phyloP scores from a whole-genome alignment of 2,888 invertebrate species.

The Eupeodes luniger region DNA sequence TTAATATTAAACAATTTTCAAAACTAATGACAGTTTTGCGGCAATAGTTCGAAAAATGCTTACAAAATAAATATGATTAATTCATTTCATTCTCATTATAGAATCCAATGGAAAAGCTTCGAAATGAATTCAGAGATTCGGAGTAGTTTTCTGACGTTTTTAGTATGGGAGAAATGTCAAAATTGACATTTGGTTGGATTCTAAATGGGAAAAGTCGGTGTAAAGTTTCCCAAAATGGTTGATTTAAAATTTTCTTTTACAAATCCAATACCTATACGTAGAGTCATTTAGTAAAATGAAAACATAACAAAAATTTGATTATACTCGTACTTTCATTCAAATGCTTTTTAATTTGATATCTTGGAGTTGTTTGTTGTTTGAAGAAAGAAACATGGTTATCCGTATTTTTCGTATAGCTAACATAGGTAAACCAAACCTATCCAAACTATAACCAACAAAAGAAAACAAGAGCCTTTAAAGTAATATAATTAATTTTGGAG shows the following conservation, averaged over 20 bases:
- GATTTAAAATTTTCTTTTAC: not conserved
- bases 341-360: slow-evolving; percentile 23
- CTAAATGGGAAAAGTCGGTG: too few relatives aligned
- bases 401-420: slow-evolving; percentile 4
- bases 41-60: too few relatives aligned
- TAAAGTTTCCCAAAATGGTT: too few relatives aligned
- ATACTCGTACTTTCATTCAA: slow-evolving; percentile 5
- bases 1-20: too few relatives aligned
- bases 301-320: slow-evolving; percentile 10
- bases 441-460: slow-evolving; percentile 19
- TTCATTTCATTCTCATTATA: too few relatives aligned
- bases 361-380: not conserved
- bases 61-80: too few relatives aligned
- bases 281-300: not conserved
- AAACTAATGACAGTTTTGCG: too few relatives aligned
- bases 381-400: not conserved
- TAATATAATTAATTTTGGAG: slow-evolving; percentile 54
- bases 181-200: too few relatives aligned
- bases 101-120: too few relatives aligned
- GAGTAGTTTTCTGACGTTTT: too few relatives aligned
- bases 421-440: not conserved
- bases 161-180: too few relatives aligned
- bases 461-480: slow-evolving; percentile 32
- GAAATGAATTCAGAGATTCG: too few relatives aligned
- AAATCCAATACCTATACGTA: not conserved